Percentiles rank a stretch among this genome's conserved stretches.
Evolutionary conservation across 2,888 invertebrate species (phyloP).

Genomic region (Linnaemya tessellans): DNA sequence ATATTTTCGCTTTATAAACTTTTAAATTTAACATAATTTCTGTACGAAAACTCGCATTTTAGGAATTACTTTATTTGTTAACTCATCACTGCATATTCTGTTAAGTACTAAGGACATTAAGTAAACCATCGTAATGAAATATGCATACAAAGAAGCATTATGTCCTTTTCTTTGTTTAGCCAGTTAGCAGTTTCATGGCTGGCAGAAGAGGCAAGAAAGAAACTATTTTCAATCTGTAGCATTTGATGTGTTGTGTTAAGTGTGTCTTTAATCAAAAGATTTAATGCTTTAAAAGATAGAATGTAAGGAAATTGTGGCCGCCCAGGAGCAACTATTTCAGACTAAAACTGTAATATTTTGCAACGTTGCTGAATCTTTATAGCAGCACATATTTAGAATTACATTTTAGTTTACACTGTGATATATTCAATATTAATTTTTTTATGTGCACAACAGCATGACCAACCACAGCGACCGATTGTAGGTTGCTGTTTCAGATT

Average conservation of each 20-base stretch:
- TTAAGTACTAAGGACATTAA: slow-evolving; percentile 25
- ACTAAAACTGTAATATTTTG: too few species aligned
- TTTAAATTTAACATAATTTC: not conserved
- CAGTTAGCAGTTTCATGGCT: not conserved
- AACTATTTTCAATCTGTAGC: not conserved
- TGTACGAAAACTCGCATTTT: not conserved
- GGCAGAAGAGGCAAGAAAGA: not conserved
- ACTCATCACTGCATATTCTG: slow-evolving; percentile 4
- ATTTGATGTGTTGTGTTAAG: too few species aligned
- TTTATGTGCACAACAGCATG: not conserved
- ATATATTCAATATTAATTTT: not conserved
- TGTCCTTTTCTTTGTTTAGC: slow-evolving; percentile 39
- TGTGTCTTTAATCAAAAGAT: too few species aligned
- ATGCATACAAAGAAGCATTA: slow-evolving; percentile 26
- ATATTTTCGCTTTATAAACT: not conserved
- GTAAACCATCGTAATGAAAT: slow-evolving; percentile 36
- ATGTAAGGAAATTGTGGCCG: too few species aligned
- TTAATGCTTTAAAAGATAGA: too few species aligned
- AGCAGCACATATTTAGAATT: too few species aligned
- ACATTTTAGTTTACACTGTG: too few species aligned
- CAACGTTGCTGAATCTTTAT: too few species aligned
- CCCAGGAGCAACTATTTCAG: too few species aligned
- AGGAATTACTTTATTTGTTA: slow-evolving; percentile 8
- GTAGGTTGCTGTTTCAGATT: slow-evolving; percentile 43
- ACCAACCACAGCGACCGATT: not conserved